Evolutionary conservation across 2,888 invertebrate genomes (phyloP).

Genomic region (Caenorhabditis angaria): DNA sequence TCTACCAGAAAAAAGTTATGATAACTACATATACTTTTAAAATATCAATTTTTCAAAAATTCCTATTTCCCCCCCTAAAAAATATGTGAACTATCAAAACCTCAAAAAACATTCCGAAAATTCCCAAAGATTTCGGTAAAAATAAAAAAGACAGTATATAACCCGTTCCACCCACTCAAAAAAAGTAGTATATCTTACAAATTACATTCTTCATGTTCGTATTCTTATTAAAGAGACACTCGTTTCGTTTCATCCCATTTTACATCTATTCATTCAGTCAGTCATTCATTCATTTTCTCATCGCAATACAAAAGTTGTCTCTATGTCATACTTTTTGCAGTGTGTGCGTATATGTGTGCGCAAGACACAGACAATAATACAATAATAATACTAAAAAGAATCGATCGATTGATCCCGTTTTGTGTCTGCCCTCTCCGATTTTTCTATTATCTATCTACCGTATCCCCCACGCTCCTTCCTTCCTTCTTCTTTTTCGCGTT

Average conservation of each 20-base stretch:
- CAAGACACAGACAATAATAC: conserved; percentile 4
- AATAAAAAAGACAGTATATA: not conserved
- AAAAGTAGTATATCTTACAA: not conserved
- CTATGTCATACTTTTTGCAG: too few relatives aligned
- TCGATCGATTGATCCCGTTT: conserved; percentile 3
- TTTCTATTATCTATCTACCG: not conserved
- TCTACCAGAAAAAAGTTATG: too few relatives aligned
- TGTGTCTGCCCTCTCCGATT: not conserved
- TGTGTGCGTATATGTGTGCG: not conserved
- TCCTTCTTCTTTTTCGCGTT: not conserved
- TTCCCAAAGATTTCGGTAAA: too few relatives aligned
- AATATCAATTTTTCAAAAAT: too few relatives aligned
- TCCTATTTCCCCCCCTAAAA: too few relatives aligned
- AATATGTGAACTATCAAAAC: too few relatives aligned
- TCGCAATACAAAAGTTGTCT: too few relatives aligned
- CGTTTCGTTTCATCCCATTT: too few relatives aligned
- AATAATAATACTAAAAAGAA: too few relatives aligned
- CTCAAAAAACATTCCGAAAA: too few relatives aligned
- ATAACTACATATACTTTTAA: too few relatives aligned
- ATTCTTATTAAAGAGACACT: not conserved
- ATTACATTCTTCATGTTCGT: not conserved
- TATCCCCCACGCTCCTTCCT: not conserved
- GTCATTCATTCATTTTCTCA: not conserved
- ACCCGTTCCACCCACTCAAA: not conserved
- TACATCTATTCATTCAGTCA: too few relatives aligned